Evolutionary conservation across 1,140 invertebrate genomes (phyloP).

Genomic region (Hermatobates lingyangjiaoensis): DNA sequence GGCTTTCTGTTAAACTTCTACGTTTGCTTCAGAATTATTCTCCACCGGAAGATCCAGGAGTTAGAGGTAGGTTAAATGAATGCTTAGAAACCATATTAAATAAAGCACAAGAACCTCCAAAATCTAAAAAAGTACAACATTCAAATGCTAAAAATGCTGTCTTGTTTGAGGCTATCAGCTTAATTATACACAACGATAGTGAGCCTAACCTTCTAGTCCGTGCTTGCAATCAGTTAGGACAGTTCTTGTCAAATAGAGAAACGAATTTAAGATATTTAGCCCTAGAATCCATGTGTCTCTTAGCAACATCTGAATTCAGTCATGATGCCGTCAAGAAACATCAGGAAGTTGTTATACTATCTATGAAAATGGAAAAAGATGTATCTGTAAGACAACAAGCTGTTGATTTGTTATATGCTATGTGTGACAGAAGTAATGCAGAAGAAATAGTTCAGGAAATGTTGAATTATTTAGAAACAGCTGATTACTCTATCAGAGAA

Average conservation of each 20-base stretch:
- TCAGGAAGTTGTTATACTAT: conserved; percentile 97
- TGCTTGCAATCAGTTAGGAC: conserved; percentile 96
- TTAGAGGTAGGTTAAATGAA: conserved; percentile 86
- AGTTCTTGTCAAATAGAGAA: conserved; percentile 95
- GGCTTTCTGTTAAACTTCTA: conserved; percentile 95
- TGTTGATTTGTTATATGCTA: conserved; percentile 97
- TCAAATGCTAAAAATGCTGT: conserved; percentile 99
- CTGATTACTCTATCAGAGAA: conserved; percentile 98
- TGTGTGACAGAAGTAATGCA: conserved; percentile 98
- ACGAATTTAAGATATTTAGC: conserved; percentile 96
- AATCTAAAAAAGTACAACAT: conserved; percentile 99
- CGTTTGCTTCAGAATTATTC: conserved; percentile 95
- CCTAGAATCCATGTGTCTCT: conserved; percentile 96
- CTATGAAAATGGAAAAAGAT: conserved; percentile 99
- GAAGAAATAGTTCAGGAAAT: conserved; percentile 99
- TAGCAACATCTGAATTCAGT: conserved; percentile 98
- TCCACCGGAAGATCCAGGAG: conserved; percentile 89
- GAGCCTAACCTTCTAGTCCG: conserved; percentile 93
- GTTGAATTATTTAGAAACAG: conserved; percentile 96
- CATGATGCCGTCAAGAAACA: conserved; percentile 99
- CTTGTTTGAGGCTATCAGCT: conserved; percentile 96
- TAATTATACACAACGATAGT: conserved; percentile 98
- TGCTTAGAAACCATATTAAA: conserved; percentile 99
- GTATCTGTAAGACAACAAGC: conserved; percentile 96
- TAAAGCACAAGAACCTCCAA: conserved; percentile 97